Evolutionary conservation across 2,113 vertebrate species (phyloP).

Genomic region (Porphyrio hochstetteri): DNA sequence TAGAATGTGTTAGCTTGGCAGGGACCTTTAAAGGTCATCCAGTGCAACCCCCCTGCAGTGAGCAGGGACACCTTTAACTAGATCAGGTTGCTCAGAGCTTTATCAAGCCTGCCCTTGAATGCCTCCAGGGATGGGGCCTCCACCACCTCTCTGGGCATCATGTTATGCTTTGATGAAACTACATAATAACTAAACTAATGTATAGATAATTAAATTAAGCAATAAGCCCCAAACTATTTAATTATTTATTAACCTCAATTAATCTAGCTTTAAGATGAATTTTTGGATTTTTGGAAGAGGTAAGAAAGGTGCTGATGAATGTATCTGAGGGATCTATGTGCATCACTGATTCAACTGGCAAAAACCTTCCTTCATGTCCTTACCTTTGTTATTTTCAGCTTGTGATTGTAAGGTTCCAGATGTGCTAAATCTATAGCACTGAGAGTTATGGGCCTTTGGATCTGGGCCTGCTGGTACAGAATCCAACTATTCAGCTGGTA

Average conservation of each 20-base stretch:
- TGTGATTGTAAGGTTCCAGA: not conserved
- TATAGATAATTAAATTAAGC: not conserved
- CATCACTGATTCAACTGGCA: not conserved
- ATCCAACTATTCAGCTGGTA: not conserved
- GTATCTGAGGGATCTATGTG: not conserved
- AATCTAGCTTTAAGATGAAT: not conserved
- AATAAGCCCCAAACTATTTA: not conserved
- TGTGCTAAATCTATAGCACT: not conserved
- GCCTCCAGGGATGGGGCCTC: no score
- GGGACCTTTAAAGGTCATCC: no score
- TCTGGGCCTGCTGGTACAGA: not conserved
- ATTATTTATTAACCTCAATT: not conserved
- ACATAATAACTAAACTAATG: not conserved
- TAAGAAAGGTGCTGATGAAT: not conserved
- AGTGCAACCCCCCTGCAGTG: no score
- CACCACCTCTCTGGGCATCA: no score
- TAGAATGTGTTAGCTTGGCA: no score
- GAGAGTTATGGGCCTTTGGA: not conserved
- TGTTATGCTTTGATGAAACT: not conserved
- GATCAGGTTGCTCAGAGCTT: no score
- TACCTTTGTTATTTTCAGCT: not conserved
- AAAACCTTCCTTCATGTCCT: not conserved
- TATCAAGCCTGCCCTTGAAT: no score
- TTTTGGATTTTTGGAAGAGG: not conserved
- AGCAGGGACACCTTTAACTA: no score